Conservation (phyloP, 2,113 vertebrate species). For the Noturus placidus region DNA sequence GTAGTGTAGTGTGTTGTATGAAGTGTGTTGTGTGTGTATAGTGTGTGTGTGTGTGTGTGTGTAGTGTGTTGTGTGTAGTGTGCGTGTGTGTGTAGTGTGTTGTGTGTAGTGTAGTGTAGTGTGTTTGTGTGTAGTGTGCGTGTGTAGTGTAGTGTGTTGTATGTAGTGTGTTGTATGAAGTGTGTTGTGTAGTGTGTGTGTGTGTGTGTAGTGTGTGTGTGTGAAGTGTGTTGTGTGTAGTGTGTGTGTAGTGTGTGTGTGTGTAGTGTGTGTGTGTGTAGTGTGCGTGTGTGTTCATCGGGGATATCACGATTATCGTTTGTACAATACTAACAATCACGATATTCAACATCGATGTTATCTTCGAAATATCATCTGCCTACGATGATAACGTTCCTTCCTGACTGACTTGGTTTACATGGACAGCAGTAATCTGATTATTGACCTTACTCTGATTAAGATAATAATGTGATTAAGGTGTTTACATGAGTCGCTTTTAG, state of each 20-base stretch:
- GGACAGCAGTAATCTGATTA: no score
- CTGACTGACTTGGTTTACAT: no score
- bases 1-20: background rate
- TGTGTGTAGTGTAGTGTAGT: no score
- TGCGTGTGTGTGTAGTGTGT: no score
- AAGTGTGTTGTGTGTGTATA: background rate
- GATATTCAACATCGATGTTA: background rate
- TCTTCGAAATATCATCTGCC: background rate
- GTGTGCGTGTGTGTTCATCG: background rate
- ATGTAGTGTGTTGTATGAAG: background rate
- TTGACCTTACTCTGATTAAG: no score
- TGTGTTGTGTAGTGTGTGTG: background rate
- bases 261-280: no score
- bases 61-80: background rate
- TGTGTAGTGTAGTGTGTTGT: background rate
- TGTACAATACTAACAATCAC: no score
- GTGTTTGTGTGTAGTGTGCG: background rate
- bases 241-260: background rate
- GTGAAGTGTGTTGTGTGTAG: no score
- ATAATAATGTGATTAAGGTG: no score
- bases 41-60: constrained; percentile 1
- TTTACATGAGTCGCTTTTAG: no score
- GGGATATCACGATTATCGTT: background rate
- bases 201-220: no score
- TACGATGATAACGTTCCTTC: no score